These are phyloP conservation scores for Phyllotis vaccarum DNA, from an alignment of 2,797 vertebrate species.

Conservation along the genomic window DNA sequence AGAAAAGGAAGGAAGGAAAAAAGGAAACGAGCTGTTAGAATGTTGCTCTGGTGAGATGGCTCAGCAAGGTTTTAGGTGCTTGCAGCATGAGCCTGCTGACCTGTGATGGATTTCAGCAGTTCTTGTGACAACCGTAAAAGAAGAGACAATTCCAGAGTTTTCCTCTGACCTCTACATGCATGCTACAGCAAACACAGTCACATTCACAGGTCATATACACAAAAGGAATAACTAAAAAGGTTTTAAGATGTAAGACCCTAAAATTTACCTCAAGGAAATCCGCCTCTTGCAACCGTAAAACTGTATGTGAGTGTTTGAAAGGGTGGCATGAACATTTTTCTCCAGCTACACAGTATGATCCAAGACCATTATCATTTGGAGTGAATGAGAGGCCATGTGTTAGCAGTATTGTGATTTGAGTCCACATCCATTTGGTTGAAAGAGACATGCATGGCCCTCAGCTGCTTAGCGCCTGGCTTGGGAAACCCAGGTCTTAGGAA, in stretches of 20 bases:
- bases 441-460: neutral
- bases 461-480: neutral
- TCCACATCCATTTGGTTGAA: neutral
- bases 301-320: neutral
- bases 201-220: neutral
- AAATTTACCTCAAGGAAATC: neutral
- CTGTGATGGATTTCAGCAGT: neutral
- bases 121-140: neutral
- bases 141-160: neutral
- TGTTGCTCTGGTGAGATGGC: neutral
- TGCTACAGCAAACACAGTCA: too few relatives aligned
- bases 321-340: neutral
- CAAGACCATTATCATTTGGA: constrained; percentile 1
- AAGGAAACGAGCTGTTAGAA: neutral
- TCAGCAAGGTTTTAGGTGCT: neutral
- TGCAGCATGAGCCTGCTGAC: neutral
- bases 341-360: neutral
- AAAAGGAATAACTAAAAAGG: neutral
- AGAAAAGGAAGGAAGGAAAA: too few relatives aligned
- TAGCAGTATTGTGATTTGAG: constrained; percentile 30
- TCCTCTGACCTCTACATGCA: neutral
- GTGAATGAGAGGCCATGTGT: constrained; percentile 2
- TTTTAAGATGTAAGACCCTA: neutral
- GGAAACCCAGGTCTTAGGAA: constrained; percentile 32
- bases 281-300: neutral